Evolutionary conservation across 1,140 invertebrate genomes (phyloP), one percentile per base, ranked within the genome.

Genomic region (Oryctes rhinoceros): DNA sequence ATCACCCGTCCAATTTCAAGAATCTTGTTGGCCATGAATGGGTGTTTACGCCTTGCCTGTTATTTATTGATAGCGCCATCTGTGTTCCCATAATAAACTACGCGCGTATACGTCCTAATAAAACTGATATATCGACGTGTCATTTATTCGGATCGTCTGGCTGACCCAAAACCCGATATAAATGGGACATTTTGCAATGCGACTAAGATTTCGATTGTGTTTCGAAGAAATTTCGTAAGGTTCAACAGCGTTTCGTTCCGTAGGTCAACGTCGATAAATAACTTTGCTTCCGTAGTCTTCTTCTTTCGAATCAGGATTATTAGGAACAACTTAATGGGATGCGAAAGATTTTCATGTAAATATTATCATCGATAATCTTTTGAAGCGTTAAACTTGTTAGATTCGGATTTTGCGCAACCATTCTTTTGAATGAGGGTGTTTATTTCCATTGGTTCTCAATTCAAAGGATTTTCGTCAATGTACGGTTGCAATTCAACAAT

Each of bases 81-180:
- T 59, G 53, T 15, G 15, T 59, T 59, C 15, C 5, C 13, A 59
- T 18, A 59, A 59, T 59, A 59, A 59, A 59, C 53, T 59, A 59
- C 53, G 53, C 15, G 53, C 53, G 53, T 18, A 59, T 59, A 59
- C 53, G 53, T 59, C 53, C 53, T 59, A 59, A 59, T 59, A 59
- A 59, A 59, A 59, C 15, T 59, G 53, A 59, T 59, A 59, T 59
- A 59, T 59, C n/a, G 53, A 59, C 53, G 53, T 59, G 53, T 59
- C 53, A 59, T 59, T 53, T 18, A 18, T 59, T 59, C 18, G 15
- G 53, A 59, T 18, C 53, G 53, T 59, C 53, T 59, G 53, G 13
- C 15, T 59, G 53, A 59, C 53, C 53, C 53, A 59, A 59, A 59
- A 59, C n/a, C 18, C 53, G 18, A 59, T 59, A 59, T 18, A 59